phyloP scores from a whole-genome alignment of 2,113 vertebrate genomes.

The Amphiprion percula region DNA sequence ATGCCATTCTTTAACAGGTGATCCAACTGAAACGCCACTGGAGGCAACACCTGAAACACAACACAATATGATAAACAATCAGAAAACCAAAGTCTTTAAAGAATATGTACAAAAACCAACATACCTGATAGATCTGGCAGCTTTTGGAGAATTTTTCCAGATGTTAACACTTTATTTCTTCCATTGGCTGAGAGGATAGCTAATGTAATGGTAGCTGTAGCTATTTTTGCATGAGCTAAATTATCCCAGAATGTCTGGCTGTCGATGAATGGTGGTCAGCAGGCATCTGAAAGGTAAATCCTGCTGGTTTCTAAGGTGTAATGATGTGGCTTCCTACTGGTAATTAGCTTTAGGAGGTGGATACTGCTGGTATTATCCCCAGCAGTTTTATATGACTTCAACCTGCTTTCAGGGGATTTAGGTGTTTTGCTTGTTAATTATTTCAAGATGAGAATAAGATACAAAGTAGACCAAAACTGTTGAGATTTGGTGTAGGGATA shows the following conservation, averaged over 20 bases:
- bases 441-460: conserved; percentile 25
- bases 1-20: too few species aligned
- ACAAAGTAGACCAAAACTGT: not conserved
- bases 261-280: not conserved
- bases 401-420: conserved; percentile 4
- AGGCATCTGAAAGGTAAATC: not conserved
- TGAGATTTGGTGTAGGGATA: not conserved
- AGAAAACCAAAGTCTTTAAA: too few species aligned
- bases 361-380: not conserved
- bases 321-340: not conserved
- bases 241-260: not conserved
- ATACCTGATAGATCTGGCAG: not conserved
- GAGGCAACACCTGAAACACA: too few species aligned
- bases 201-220: not conserved
- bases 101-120: not conserved
- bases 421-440: not conserved
- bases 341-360: not conserved
- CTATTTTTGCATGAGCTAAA: not conserved
- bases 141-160: not conserved
- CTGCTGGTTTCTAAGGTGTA: not conserved
- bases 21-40: too few species aligned
- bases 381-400: not conserved
- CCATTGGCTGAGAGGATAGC: not conserved
- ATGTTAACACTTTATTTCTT: not conserved
- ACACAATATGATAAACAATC: too few species aligned